Base-by-base conservation (phyloP, 1,140 invertebrate species). In the Drosophila lacteicornis region DNA sequence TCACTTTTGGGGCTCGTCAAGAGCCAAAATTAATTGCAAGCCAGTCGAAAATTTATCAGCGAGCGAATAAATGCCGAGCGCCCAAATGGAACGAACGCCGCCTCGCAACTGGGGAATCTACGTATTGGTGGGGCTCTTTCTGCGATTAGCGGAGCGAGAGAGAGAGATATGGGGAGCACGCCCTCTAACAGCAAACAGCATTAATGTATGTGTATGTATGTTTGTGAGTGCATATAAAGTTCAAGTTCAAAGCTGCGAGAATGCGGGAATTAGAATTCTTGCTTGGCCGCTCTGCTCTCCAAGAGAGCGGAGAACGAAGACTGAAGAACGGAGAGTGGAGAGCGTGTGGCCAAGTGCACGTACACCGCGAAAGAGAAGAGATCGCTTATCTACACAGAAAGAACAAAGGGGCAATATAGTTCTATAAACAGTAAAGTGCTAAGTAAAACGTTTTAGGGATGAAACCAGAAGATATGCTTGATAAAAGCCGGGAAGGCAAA, bases 241-340 rank as follows among this genome's bases (percentile, higher is more conserved):
- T 91, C 88, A 91, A 91, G 88, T 91, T 91, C 88, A 91, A 91
- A 88, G 85, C 75, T 51, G 17, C 40, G 51, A 53, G 79, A 75
- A 71, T 82, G 55, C 53, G 63, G 53, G 53, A 79, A 73, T 90
- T 88, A 88, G 85, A 88, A 87, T 76, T 85, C 17, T 19, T 53
- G 67, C 47, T 78, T 15, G 58, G 56, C 42, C 57, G 33, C 30
- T 57, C 49, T 77, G 61, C 58, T 25, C 57, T 67, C 49, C 12
- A 33, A 47, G 25, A 75, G 57, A 43, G 40, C 22, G 42, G 42
- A 75, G 51, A 60, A 61, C 11, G 25, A 0, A 19, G 40, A 9
- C 4, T 11, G 9, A n/a, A 27, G 55, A 30, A 40, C 22, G 40
- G 25, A 57, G 55, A 50, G 47, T 17, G 2, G 59, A 50, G 30